phyloP scores from a whole-genome alignment of 2,797 vertebrate species.

The Diceros bicornis region DNA sequence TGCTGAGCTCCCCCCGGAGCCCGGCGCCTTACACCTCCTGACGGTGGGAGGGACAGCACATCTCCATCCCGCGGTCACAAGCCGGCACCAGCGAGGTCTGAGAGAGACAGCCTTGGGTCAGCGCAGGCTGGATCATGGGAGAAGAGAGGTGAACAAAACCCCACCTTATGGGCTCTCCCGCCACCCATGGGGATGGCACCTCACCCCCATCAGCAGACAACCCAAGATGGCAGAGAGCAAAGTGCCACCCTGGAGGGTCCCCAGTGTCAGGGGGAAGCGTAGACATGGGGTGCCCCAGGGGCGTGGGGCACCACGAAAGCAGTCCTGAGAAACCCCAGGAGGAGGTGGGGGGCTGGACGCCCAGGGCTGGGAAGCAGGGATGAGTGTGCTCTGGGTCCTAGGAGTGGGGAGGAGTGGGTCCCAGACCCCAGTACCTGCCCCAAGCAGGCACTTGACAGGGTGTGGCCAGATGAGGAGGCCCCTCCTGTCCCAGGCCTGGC shows the following conservation, averaged over 20 bases:
- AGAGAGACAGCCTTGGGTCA: rapidly evolving
- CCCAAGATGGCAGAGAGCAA: rapidly evolving
- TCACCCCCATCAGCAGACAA: neutral
- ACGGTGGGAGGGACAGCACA: rapidly evolving
- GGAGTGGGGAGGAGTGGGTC: rapidly evolving
- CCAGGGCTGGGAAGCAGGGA: neutral
- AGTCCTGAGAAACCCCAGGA: neutral
- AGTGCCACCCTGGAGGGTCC: no score
- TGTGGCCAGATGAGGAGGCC: rapidly evolving
- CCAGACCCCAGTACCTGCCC: neutral
- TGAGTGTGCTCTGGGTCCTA: rapidly evolving
- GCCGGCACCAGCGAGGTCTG: rapidly evolving
- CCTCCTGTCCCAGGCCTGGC: neutral
- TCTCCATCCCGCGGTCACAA: rapidly evolving
- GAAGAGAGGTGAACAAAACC: rapidly evolving
- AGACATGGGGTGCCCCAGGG: rapidly evolving
- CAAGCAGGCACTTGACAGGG: rapidly evolving
- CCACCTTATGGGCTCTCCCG: neutral
- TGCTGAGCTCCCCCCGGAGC: rapidly evolving
- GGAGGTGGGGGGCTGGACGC: rapidly evolving
- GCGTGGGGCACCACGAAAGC: rapidly evolving
- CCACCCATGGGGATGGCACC: rapidly evolving
- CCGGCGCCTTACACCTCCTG: rapidly evolving
- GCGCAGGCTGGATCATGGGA: rapidly evolving
- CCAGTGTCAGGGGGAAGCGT: rapidly evolving